Evolutionary conservation across 2,797 vertebrate genomes (phyloP).

Genomic region (Gymnodraco acuticeps): DNA sequence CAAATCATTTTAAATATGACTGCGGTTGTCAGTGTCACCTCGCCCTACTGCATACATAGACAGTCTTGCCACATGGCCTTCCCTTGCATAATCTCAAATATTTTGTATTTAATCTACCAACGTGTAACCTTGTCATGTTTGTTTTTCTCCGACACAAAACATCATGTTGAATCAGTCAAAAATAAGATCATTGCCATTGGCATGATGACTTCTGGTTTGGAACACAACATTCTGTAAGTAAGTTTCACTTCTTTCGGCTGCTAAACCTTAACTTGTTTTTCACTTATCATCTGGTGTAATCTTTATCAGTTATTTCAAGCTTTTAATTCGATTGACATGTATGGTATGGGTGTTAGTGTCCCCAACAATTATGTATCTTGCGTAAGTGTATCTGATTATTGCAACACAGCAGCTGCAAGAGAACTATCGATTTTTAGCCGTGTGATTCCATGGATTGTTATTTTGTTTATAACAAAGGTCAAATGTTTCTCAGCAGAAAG

Average conservation of each 20-base stretch:
- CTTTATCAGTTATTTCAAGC: neutral
- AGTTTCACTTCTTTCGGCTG: neutral
- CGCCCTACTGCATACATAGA: neutral
- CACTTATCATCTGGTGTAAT: neutral
- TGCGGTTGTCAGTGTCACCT: neutral
- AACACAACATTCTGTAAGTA: neutral
- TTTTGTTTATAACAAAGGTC: conserved; percentile 50
- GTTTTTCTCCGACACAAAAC: neutral
- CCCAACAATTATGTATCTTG: conserved; percentile 17
- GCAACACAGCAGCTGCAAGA: conserved; percentile 25
- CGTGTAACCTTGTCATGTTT: neutral
- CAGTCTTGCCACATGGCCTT: neutral
- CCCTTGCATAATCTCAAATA: neutral
- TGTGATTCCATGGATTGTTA: conserved; percentile 22
- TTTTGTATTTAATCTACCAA: too few species aligned
- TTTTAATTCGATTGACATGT: neutral
- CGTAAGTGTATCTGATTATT: conserved; percentile 34
- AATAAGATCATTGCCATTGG: neutral
- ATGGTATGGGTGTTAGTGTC: neutral
- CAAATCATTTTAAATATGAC: neutral
- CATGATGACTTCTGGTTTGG: neutral
- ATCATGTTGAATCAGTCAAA: neutral
- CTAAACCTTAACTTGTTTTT: neutral
- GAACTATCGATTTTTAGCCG: conserved; percentile 40
- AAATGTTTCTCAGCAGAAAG: neutral